Evolutionary conservation across 2,888 invertebrate species (phyloP), one percentile per base, ranked within the genome.

Genomic region (Spodoptera exigua): DNA sequence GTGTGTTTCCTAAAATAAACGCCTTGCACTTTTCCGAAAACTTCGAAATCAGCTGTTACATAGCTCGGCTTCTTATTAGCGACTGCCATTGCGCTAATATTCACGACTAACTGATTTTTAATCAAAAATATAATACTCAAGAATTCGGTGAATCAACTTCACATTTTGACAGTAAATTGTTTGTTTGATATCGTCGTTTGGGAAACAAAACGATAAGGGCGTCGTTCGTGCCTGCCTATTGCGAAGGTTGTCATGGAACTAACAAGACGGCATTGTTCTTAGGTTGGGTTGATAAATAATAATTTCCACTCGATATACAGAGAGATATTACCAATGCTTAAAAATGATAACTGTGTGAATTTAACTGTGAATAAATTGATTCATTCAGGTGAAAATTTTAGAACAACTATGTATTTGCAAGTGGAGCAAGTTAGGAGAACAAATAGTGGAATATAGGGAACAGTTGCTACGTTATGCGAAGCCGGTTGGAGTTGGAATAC

Each of bases 21-120:
- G 74, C 95, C 95, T 91, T 96, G 96, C 10, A 96, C 96, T 82
- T 91, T 94, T 1, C 96, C 96, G 71, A 90, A 95, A 7, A 96
- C 93, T 84, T 96, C 96, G 72, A 95, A 96, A 79, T 95, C 95
- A 0, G 86, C 60, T 10, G 89, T 87, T 14, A 73, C 60, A 37
- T 5, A 27, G 7, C 27, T 80, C 3, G 77, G 91, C 47, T 81
- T 89, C 37, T 81, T 86, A 63, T 76, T 82, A 10, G 51, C 11
- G 3, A 76, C 73, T 48, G 84, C 75, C 89, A 89, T 43, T 17
- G 14, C 34, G 14, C 18, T 44, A 16, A n/a, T 41, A 41, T n/a
- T 43, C 12, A 21, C 39, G 14, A 7, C 40, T 13, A n/a, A 47
- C 27, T 49, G n/a, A 68, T 43, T 55, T 21, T 44, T 21, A 16